Evolutionary conservation across 2,888 invertebrate species (phyloP).

Genomic region (Gari tellinella): DNA sequence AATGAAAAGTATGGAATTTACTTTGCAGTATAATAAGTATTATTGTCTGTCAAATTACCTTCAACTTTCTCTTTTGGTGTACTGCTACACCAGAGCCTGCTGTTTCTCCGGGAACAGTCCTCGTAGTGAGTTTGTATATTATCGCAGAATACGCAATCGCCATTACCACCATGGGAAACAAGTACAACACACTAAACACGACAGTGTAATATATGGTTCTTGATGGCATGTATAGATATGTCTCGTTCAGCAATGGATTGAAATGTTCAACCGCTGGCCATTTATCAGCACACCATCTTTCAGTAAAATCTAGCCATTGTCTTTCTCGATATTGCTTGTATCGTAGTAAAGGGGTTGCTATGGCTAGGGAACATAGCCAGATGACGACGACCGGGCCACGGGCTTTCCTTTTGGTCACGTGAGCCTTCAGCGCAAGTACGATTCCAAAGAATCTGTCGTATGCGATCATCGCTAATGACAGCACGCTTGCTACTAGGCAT

Average conservation of each 20-base stretch:
- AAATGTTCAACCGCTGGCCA: conserved; percentile 66
- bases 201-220: conserved; percentile 92
- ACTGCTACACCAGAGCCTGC: conserved; percentile 71
- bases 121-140: conserved; percentile 87
- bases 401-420: conserved; percentile 88
- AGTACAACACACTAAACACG: conserved; percentile 90
- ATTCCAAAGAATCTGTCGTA: conserved; percentile 93
- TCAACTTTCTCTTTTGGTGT: conserved; percentile 76
- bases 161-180: conserved; percentile 91
- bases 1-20: no score
- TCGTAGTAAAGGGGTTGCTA: conserved; percentile 86
- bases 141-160: conserved; percentile 90
- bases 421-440: conserved; percentile 89
- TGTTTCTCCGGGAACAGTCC: conserved; percentile 82
- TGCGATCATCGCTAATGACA: conserved; percentile 91
- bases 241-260: conserved; percentile 39
- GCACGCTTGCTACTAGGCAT: conserved; percentile 90
- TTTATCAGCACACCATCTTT: conserved; percentile 90
- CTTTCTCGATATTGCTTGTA: conserved; percentile 87
- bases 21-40: no score
- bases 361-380: conserved; percentile 88
- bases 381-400: conserved; percentile 88
- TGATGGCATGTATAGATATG: conserved; percentile 80
- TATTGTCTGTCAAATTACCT: no score
- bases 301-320: conserved; percentile 90